Evolutionary conservation across 2,888 invertebrate genomes (phyloP).

Genomic region (Spodoptera littoralis): DNA sequence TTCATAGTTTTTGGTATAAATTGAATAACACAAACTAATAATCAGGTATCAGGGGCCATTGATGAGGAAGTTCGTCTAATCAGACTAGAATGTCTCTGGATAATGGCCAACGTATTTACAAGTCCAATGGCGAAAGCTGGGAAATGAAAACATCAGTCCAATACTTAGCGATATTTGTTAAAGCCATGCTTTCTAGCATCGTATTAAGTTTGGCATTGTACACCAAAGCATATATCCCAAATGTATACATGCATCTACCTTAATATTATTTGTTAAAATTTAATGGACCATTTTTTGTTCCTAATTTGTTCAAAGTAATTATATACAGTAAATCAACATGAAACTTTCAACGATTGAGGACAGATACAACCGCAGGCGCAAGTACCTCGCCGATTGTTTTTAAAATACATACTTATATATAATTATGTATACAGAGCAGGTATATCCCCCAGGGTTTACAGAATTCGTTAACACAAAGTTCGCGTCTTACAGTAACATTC

Average conservation of each 20-base stretch:
- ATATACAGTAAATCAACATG: conserved; percentile 75
- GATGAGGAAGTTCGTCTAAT: conserved; percentile 55
- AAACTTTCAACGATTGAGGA: conserved; percentile 57
- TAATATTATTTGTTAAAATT: conserved; percentile 81
- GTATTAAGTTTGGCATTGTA: conserved; percentile 81
- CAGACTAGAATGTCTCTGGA: conserved; percentile 83
- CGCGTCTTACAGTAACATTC: conserved; percentile 62
- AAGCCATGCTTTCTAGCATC: conserved; percentile 80
- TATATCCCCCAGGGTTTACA: conserved; percentile 52
- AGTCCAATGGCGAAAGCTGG: conserved; percentile 74
- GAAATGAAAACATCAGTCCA: conserved; percentile 75
- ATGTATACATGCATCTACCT: conserved; percentile 78
- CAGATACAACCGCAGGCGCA: conserved; percentile 45
- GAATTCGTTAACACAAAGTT: conserved; percentile 47
- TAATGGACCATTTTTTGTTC: conserved; percentile 87
- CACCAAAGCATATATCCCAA: conserved; percentile 75
- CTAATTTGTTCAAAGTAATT: conserved; percentile 79
- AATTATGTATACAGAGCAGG: conserved; percentile 31
- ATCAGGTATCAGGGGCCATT: conserved; percentile 81
- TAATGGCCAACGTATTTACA: conserved; percentile 83
- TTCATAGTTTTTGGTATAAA: conserved; percentile 87
- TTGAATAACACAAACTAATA: conserved; percentile 81
- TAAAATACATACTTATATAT: conserved; percentile 60
- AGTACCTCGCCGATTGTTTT: conserved; percentile 40
- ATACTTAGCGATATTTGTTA: conserved; percentile 75